phyloP scores from a whole-genome alignment of 2,797 vertebrate genomes.

The Clarias laeviceps region DNA sequence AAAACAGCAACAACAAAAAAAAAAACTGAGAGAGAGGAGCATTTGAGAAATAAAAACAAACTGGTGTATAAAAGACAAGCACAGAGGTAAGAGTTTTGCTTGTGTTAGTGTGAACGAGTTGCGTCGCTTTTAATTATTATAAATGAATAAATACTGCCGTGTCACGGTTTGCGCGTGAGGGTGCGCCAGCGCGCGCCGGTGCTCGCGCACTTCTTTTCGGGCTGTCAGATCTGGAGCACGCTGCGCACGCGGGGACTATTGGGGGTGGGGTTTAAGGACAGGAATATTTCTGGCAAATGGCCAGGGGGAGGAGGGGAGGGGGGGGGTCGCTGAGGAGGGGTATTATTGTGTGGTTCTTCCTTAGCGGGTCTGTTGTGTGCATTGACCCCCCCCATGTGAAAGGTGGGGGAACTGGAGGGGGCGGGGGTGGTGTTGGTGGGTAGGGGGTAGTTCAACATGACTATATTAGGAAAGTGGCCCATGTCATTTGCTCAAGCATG shows the following conservation, averaged over 20 bases:
- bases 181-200: slow-evolving; percentile 7
- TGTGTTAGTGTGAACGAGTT: neutral
- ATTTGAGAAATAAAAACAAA: neutral
- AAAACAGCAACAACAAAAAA: neutral
- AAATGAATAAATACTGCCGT: slow-evolving; percentile 25
- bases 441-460: slow-evolving; percentile 70
- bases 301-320: slow-evolving; percentile 28
- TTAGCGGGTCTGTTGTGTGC: slow-evolving; percentile 9
- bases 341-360: slow-evolving; percentile 24
- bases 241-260: slow-evolving; percentile 16
- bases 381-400: slow-evolving; percentile 10
- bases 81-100: slow-evolving; percentile 21
- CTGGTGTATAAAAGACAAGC: slow-evolving; percentile 16
- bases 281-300: slow-evolving; percentile 30
- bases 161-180: slow-evolving; percentile 23
- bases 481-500: slow-evolving; percentile 71
- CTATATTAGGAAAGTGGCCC: slow-evolving; percentile 82
- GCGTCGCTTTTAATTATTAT: neutral
- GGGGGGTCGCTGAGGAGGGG: slow-evolving; percentile 1
- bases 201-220: slow-evolving; percentile 40
- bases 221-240: slow-evolving; percentile 48
- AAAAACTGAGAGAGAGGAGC: slow-evolving; percentile 55
- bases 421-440: neutral
- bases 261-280: neutral
- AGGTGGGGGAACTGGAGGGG: neutral